Evolutionary conservation across 1,140 invertebrate species (phyloP).

Genomic region (Agrilus planipennis): DNA sequence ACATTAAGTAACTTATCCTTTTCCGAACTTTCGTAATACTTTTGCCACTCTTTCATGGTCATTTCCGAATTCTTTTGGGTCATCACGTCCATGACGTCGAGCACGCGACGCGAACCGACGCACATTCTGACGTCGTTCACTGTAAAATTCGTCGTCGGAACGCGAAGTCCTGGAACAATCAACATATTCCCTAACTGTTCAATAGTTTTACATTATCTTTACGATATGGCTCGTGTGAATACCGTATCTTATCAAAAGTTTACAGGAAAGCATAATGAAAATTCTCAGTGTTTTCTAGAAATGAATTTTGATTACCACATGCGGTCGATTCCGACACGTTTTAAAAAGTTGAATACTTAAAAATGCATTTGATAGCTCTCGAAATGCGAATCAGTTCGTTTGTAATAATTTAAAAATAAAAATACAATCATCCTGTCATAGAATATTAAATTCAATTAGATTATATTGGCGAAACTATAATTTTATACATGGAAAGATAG

Average conservation of each 20-base stretch:
- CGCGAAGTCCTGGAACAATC: slow-evolving; percentile 45
- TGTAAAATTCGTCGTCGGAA: slow-evolving; percentile 84
- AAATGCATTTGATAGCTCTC: background rate
- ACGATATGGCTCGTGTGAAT: too few relatives aligned
- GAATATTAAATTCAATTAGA: background rate
- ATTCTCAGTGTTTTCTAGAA: too few relatives aligned
- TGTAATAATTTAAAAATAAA: background rate
- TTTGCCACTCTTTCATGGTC: slow-evolving; percentile 88
- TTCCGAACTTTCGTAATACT: slow-evolving; percentile 73
- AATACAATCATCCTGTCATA: background rate
- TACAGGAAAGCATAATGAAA: too few relatives aligned
- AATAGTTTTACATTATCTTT: too few relatives aligned
- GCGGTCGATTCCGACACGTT: background rate
- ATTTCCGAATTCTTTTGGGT: slow-evolving; percentile 95
- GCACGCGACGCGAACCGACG: slow-evolving; percentile 76
- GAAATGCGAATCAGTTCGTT: background rate
- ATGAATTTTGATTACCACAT: background rate
- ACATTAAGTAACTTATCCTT: slow-evolving; percentile 86
- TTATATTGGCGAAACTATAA: background rate
- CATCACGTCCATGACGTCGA: slow-evolving; percentile 97
- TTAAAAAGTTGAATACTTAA: background rate
- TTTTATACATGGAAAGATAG: background rate
- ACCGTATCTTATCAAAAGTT: too few relatives aligned
- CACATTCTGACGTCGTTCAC: slow-evolving; percentile 91
- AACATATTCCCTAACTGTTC: too few relatives aligned